Conservation (phyloP, 2,888 invertebrate species). For the Ichneumon xanthorius region DNA sequence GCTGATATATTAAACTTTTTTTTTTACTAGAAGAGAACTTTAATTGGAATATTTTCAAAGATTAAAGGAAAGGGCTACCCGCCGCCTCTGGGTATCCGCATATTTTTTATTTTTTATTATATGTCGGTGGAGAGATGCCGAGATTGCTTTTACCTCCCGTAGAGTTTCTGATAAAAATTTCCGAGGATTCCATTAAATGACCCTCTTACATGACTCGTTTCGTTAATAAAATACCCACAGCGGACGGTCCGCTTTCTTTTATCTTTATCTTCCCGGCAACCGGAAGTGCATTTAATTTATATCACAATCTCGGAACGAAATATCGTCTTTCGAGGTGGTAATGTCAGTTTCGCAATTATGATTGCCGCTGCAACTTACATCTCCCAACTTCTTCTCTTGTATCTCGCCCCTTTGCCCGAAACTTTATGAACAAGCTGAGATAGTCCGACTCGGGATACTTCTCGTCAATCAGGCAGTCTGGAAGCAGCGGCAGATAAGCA, state of each 20-base stretch:
- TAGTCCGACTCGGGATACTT: background rate
- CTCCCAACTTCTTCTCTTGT: too few relatives aligned
- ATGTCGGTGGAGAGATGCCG: background rate
- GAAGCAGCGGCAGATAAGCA: background rate
- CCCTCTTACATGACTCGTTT: background rate
- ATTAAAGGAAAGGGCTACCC: background rate
- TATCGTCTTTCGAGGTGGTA: background rate
- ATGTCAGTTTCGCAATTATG: conserved; percentile 6
- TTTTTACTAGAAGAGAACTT: conserved; percentile 17
- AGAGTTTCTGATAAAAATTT: conserved; percentile 15
- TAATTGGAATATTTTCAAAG: conserved; percentile 44
- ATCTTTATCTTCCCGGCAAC: background rate
- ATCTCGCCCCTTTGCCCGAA: background rate
- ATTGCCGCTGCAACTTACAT: background rate
- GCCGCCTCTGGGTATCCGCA: too few relatives aligned
- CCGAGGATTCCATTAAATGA: conserved; percentile 28
- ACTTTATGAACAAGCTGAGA: background rate
- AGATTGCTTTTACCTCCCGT: conserved; percentile 17
- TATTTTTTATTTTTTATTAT: too few relatives aligned
- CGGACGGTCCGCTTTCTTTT: background rate
- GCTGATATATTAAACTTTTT: background rate
- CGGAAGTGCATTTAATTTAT: background rate
- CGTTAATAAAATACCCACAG: background rate
- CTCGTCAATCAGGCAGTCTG: conserved; percentile 1
- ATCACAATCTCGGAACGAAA: background rate